Percentiles rank a stretch among this genome's conserved stretches.
phyloP scores from a whole-genome alignment of 2,113 vertebrate species.

The Aldabrachelys gigantea region DNA sequence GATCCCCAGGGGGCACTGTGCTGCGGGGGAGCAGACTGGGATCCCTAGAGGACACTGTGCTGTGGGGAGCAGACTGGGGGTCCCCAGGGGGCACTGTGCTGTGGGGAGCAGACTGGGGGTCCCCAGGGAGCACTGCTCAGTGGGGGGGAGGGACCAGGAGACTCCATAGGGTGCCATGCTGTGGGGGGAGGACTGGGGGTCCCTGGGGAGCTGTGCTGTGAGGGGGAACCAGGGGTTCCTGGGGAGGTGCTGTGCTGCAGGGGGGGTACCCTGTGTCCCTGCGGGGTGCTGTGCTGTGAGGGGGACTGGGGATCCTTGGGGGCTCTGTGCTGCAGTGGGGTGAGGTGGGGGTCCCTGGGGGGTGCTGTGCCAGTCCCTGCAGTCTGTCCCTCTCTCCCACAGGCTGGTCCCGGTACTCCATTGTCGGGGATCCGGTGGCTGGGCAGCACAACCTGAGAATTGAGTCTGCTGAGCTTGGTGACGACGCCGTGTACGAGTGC shows the following conservation, averaged over 20 bases:
- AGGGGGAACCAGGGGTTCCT: not conserved
- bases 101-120: not conserved
- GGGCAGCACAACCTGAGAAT: constrained; percentile 92
- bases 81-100: not conserved
- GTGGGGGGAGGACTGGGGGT: not conserved
- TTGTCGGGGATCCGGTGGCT: constrained; percentile 84
- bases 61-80: not conserved
- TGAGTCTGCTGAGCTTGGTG: constrained; percentile 85
- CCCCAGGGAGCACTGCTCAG: not conserved
- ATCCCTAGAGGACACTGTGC: no score
- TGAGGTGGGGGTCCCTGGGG: not conserved
- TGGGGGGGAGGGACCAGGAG: no score
- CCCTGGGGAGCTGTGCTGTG: not conserved
- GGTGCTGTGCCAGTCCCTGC: not conserved
- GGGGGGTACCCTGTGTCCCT: not conserved
- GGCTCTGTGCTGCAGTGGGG: not conserved
- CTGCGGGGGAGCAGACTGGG: not conserved
- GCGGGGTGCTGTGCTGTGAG: not conserved
- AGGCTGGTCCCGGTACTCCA: constrained; percentile 92
- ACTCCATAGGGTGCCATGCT: not conserved
- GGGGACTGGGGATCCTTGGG: not conserved
- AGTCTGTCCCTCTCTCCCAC: constrained; percentile 9
- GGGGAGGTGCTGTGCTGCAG: not conserved
- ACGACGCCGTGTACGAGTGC: constrained; percentile 91
- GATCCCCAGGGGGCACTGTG: no score